These are phyloP conservation scores for Gadopsis bispinosus DNA, from an alignment of 2,797 vertebrate species.

Conservation along the genomic window DNA sequence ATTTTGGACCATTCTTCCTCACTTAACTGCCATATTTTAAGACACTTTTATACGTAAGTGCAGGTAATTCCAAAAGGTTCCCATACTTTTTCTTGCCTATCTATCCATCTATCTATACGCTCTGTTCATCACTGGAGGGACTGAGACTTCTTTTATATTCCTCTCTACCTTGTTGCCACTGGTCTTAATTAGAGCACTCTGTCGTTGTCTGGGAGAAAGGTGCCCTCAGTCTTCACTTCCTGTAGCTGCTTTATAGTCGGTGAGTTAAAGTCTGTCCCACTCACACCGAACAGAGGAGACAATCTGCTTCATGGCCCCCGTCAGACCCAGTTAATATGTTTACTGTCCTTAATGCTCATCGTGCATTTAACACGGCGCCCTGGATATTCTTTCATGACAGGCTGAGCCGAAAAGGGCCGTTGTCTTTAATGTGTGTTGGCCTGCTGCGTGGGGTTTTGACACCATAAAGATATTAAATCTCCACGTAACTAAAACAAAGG, in stretches of 20 bases:
- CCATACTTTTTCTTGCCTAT: background rate
- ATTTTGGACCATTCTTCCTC: no score
- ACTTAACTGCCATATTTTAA: no score
- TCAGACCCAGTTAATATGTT: constrained; percentile 64
- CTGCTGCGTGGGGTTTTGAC: constrained; percentile 1
- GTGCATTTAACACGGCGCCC: constrained; percentile 11
- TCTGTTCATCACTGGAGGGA: constrained; percentile 7
- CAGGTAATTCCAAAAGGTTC: no score
- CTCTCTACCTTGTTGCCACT: constrained; percentile 44
- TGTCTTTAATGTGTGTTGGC: constrained; percentile 6
- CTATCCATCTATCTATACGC: background rate
- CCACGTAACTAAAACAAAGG: background rate
- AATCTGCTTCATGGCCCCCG: constrained; percentile 35
- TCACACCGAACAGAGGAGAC: constrained; percentile 46
- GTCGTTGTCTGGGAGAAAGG: constrained; percentile 59
- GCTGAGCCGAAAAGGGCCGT: background rate
- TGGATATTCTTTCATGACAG: constrained; percentile 10
- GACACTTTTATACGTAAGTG: no score
- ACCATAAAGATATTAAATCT: background rate
- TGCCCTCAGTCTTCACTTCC: constrained; percentile 46
- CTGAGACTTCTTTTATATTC: constrained; percentile 29
- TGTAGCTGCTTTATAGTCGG: constrained; percentile 12
- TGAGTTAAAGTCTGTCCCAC: constrained; percentile 30
- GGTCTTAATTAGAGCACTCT: constrained; percentile 63
- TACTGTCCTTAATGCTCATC: constrained; percentile 47